phyloP scores from a whole-genome alignment of 53 echinoderm and acorn worm species.

The Luidia sarsii region DNA sequence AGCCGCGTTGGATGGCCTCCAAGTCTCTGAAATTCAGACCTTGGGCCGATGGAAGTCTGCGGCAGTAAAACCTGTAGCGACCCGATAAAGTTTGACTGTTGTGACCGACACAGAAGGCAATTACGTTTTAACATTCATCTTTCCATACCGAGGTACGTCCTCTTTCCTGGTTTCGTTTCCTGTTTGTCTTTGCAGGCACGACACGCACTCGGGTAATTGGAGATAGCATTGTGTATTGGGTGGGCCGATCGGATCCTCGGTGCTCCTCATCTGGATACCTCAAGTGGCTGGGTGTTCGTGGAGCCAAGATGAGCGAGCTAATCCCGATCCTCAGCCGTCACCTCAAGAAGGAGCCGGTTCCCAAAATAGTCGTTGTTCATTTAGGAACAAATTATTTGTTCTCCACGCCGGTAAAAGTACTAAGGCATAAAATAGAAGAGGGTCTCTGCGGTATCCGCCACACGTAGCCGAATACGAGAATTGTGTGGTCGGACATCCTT shows the following conservation, averaged over 20 bases:
- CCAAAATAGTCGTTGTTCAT: not conserved
- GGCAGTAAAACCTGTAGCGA: constrained; percentile 10
- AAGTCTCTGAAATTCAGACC: not conserved
- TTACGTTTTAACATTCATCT: no score
- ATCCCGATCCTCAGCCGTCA: not conserved
- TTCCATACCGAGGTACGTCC: no score
- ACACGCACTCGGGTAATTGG: not conserved
- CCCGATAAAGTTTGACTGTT: constrained; percentile 2
- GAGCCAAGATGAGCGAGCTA: not conserved
- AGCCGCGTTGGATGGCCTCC: not conserved
- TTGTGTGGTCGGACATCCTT: constrained; percentile 1
- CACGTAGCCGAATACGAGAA: not conserved
- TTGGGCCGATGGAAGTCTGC: constrained; percentile 1
- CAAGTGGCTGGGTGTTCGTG: not conserved
- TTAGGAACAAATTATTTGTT: not conserved
- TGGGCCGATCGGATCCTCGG: not conserved
- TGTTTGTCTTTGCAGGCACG: not conserved
- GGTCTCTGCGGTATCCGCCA: not conserved
- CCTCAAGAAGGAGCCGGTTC: not conserved
- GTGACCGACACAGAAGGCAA: no score
- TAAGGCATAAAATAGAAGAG: not conserved
- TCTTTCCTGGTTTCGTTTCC: no score
- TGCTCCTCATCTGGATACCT: not conserved
- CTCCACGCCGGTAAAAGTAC: not conserved
- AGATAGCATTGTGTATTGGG: not conserved